Evolutionary conservation across 2,797 vertebrate species (phyloP).

Genomic region (Microctenopoma steveboyesi): DNA sequence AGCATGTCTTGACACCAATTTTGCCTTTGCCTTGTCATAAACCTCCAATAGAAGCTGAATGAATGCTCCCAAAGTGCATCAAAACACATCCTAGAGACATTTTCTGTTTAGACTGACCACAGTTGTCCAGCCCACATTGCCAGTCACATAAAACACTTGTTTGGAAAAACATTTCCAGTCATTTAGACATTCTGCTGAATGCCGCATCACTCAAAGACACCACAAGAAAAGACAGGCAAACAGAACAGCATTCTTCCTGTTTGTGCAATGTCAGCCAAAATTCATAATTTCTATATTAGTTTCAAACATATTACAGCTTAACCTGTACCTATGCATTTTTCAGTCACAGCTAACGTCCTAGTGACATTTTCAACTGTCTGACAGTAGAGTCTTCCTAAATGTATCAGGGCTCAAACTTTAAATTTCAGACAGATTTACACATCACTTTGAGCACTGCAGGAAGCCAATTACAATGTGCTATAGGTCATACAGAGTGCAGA

Average conservation of each 20-base stretch:
- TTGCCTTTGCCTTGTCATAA: constrained; percentile 15
- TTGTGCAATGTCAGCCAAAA: constrained; percentile 1
- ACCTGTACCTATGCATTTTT: not conserved
- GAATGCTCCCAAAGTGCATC: constrained; percentile 7
- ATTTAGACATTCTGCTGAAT: constrained; percentile 15
- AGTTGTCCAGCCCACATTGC: constrained; percentile 17
- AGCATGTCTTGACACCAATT: constrained; percentile 15
- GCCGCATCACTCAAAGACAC: constrained; percentile 10
- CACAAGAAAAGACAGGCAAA: constrained; percentile 20
- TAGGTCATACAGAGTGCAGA: constrained; percentile 46
- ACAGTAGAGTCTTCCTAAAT: constrained; percentile 24
- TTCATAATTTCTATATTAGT: not conserved
- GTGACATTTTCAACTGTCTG: constrained; percentile 3
- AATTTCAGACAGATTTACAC: constrained; percentile 48
- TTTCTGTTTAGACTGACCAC: constrained; percentile 25
- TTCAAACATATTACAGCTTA: not conserved
- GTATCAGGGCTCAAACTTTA: constrained; percentile 13
- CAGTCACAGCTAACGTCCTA: not conserved
- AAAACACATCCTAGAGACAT: constrained; percentile 14
- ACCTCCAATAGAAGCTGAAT: constrained; percentile 36
- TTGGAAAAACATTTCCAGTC: constrained; percentile 32
- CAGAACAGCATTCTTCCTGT: constrained; percentile 7
- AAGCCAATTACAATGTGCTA: constrained; percentile 36
- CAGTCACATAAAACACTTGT: constrained; percentile 30
- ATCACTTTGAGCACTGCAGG: constrained; percentile 46